Conservation (phyloP, 2,113 vertebrate species). For the Trogon melanurus region DNA sequence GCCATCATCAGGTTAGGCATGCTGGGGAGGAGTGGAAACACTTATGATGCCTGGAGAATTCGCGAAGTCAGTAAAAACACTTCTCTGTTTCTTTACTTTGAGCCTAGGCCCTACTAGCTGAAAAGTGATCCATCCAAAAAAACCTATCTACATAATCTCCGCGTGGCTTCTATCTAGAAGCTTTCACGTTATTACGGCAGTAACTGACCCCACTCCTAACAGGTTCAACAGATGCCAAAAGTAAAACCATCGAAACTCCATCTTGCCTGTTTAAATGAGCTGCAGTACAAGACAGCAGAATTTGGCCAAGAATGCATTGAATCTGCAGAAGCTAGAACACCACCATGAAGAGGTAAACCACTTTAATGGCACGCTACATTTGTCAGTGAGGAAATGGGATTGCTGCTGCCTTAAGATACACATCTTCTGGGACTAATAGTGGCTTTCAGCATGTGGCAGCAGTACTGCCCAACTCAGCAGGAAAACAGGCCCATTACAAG, state of each 20-base stretch:
- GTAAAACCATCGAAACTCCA: neutral
- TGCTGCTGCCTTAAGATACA: neutral
- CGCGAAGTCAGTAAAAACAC: neutral
- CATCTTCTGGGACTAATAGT: neutral
- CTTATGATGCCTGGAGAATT: neutral
- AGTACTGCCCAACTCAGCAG: neutral
- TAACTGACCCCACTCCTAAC: neutral
- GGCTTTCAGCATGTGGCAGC: conserved; percentile 18
- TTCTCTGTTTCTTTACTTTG: neutral
- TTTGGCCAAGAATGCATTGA: neutral
- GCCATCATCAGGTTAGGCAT: neutral
- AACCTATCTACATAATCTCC: neutral
- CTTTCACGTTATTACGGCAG: neutral
- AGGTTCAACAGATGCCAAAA: neutral
- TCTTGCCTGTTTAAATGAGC: neutral
- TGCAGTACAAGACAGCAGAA: neutral
- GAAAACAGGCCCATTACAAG: neutral
- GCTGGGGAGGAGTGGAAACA: neutral
- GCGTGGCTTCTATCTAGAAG: neutral
- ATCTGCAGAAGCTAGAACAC: neutral
- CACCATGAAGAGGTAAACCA: neutral
- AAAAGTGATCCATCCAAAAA: neutral
- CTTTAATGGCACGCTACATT: neutral
- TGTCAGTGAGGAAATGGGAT: neutral
- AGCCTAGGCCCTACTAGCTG: neutral